These are phyloP conservation scores for Agriotes lineatus DNA, from an alignment of 2,888 invertebrate species.

Conservation along the genomic window DNA sequence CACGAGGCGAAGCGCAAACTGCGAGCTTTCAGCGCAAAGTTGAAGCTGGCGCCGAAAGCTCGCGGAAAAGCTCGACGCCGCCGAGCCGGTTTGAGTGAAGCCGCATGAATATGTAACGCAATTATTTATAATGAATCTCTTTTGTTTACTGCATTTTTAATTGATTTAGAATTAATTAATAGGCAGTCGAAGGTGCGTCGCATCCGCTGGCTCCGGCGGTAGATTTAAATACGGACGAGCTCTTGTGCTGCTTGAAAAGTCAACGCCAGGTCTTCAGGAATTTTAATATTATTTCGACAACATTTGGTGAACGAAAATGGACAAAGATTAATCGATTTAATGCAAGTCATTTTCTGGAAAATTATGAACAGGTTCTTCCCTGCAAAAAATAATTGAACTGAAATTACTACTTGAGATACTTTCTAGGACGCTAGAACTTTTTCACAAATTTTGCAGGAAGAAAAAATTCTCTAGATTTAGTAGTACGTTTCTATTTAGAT, in stretches of 20 bases:
- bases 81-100: constrained; percentile 41
- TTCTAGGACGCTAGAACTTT: too few relatives aligned
- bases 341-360: too few relatives aligned
- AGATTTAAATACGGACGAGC: not conserved
- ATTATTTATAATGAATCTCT: constrained; percentile 45
- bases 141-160: constrained; percentile 45
- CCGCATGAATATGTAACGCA: constrained; percentile 45
- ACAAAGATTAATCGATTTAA: too few relatives aligned
- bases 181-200: constrained; percentile 28
- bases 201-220: not conserved
- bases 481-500: too few relatives aligned
- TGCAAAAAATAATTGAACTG: too few relatives aligned
- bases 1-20: constrained; percentile 46
- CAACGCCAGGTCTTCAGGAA: too few relatives aligned
- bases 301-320: too few relatives aligned
- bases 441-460: too few relatives aligned
- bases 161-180: constrained; percentile 43
- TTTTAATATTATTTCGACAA: too few relatives aligned
- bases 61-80: constrained; percentile 41
- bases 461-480: too few relatives aligned
- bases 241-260: not conserved
- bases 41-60: constrained; percentile 42
- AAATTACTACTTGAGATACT: too few relatives aligned
- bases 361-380: too few relatives aligned
- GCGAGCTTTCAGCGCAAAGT: constrained; percentile 48